Evolutionary conservation across 2,888 invertebrate genomes (phyloP), one percentile per base, ranked within the genome.

Genomic region (Hololepta plana): DNA sequence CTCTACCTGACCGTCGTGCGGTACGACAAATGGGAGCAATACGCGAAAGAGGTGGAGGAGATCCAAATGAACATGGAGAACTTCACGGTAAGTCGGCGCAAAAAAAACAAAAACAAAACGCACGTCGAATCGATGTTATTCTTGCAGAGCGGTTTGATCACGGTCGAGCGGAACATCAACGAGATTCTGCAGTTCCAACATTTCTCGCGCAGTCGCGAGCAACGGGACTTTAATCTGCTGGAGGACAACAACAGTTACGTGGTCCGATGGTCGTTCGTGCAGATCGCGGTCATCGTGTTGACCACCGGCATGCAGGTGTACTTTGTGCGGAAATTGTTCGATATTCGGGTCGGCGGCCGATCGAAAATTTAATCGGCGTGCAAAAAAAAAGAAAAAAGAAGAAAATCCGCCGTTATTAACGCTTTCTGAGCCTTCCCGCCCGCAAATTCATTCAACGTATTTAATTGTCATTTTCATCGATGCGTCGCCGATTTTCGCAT

Each of bases 11-110:
- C 88, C 0, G 87, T 90, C 3, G 85, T 88, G 29, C 71, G 85
- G 45, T 85, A 87, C 43, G 88, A 90, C 45, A 73, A 84, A 52
- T 93, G 93, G 93, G 84, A 88, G 43, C 71, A 80, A 45, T 90
- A 82, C 43, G 72, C 85, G 0, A 74, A 84, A 48, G 91, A 93
- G 55, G 64, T 91, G 12, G 81, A 88, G 46, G 79, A 79, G 23
- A 52, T 88, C 32, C 79, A 88, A 46, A 62, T 87, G 47, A 81
- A 85, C 39, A 84, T 90, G 43, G 72, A 77, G 38, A 91, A 90
- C 51, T 88, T 90, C 43, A 90, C 90, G 23, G 87, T 84, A 53
- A 66, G 67, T 60, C n/a, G n/a, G 6, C 5, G 7, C n/a, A n/a
- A n/a, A n/a, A n/a, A n/a, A n/a, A n/a, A n/a, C n/a, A n/a, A n/a